Evolutionary conservation across 2,113 vertebrate genomes (phyloP).

Genomic region (Hirundichthys speculiger): DNA sequence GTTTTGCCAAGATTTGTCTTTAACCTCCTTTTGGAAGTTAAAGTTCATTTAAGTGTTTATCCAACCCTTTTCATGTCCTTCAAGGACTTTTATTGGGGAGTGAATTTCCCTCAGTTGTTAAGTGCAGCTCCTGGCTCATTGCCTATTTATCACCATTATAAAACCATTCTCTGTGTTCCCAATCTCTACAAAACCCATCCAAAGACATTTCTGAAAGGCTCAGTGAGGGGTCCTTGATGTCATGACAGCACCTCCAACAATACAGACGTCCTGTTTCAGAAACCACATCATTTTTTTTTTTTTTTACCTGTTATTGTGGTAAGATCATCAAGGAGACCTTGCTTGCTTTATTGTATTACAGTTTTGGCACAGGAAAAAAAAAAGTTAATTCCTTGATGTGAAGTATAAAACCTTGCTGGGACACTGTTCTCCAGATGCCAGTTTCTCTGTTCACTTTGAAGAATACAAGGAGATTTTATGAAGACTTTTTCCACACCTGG

Average conservation of each 20-base stretch:
- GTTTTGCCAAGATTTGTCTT: too few species aligned
- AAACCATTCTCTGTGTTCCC: conserved; percentile 41
- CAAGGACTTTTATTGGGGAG: conserved; percentile 42
- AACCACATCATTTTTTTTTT: conserved; percentile 34
- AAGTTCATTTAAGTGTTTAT: conserved; percentile 14
- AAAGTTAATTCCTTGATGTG: background rate
- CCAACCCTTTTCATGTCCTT: too few species aligned
- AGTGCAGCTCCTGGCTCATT: conserved; percentile 35
- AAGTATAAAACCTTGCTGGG: background rate
- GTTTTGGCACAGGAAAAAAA: background rate
- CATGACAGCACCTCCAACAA: conserved; percentile 62
- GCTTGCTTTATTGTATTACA: conserved; percentile 4
- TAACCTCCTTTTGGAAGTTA: too few species aligned
- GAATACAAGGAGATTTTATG: background rate
- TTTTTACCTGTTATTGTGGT: conserved; percentile 18
- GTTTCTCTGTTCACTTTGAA: background rate
- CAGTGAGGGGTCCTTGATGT: conserved; percentile 43
- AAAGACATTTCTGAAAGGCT: conserved; percentile 65
- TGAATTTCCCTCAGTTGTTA: conserved; percentile 53
- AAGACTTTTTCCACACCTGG: conserved; percentile 27
- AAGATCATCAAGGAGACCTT: conserved; percentile 25
- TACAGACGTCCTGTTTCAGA: conserved; percentile 39
- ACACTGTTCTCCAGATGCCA: background rate
- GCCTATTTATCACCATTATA: conserved; percentile 66
- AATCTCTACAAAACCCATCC: conserved; percentile 41